A percentile compares a stretch with the other conserved stretches of the same genome.
phyloP scores from a whole-genome alignment of 2,113 vertebrate species.

The Bolborhynchus lineola region DNA sequence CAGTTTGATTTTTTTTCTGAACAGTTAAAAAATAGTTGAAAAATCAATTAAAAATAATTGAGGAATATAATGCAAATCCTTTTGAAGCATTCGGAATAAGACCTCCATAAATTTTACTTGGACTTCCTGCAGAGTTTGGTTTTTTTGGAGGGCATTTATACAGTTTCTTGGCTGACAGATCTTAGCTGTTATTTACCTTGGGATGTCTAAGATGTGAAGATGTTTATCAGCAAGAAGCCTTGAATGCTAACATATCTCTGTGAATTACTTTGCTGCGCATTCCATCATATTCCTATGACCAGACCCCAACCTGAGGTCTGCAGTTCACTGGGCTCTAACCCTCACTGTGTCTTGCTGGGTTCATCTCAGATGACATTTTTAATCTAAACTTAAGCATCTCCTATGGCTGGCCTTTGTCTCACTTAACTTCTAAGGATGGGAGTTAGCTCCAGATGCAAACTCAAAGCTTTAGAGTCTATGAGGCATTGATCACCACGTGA shows the following conservation, averaged over 20 bases:
- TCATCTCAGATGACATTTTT: neutral
- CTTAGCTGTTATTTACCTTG: neutral
- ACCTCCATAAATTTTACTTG: neutral
- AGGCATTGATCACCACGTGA: fast-evolving
- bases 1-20: neutral
- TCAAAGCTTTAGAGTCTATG: neutral
- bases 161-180: neutral
- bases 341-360: neutral
- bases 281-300: neutral
- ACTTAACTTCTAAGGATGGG: neutral
- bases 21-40: neutral
- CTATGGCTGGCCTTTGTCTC: neutral
- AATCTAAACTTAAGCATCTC: neutral
- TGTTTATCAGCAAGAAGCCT: neutral
- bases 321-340: neutral
- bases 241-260: neutral
- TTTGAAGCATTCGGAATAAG: neutral
- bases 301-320: neutral
- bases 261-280: neutral
- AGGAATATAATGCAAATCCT: neutral
- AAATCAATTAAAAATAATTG: neutral
- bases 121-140: neutral
- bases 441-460: neutral
- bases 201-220: neutral
- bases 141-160: neutral